Evolutionary conservation across 2,888 invertebrate species (phyloP).

Genomic region (Antheraea yamamai): DNA sequence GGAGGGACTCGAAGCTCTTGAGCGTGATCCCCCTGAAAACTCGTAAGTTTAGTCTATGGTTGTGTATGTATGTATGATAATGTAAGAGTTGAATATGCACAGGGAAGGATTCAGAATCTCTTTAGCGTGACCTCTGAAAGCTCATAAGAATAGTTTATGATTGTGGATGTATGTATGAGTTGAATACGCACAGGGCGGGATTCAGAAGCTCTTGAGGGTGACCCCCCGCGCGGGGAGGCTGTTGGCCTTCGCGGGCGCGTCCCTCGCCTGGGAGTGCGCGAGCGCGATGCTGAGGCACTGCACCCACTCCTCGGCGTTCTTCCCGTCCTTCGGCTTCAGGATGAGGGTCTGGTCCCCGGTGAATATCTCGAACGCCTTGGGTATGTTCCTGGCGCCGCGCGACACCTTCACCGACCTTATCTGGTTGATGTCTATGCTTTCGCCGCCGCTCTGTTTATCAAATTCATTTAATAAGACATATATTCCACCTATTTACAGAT

Average conservation of each 20-base stretch:
- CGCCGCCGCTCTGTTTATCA: slow-evolving; percentile 89
- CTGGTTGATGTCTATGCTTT: slow-evolving; percentile 94
- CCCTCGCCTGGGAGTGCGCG: slow-evolving; percentile 90
- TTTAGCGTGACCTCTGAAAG: no score
- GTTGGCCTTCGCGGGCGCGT: slow-evolving; percentile 77
- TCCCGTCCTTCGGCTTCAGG: slow-evolving; percentile 96
- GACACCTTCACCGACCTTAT: slow-evolving; percentile 97
- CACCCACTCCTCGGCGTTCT: slow-evolving; percentile 97
- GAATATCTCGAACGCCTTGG: slow-evolving; percentile 98
- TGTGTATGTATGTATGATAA: not conserved
- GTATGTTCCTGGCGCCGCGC: slow-evolving; percentile 94
- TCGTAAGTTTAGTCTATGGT: no score
- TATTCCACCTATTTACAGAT: no score
- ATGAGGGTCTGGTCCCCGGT: slow-evolving; percentile 96
- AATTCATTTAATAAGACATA: not conserved
- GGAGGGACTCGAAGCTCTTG: slow-evolving; percentile 58
- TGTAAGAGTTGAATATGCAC: not conserved
- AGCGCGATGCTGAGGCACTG: slow-evolving; percentile 96
- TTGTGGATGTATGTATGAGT: not conserved
- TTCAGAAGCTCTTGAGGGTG: slow-evolving; percentile 72
- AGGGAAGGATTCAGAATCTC: no score
- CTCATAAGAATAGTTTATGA: no score
- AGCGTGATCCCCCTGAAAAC: slow-evolving; percentile 64
- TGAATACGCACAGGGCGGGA: not conserved
- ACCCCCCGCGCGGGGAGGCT: slow-evolving; percentile 76